Percentiles rank a stretch among this genome's conserved stretches.
phyloP scores from a whole-genome alignment of 2,113 vertebrate genomes.

The Aspiorhynchus laticeps region DNA sequence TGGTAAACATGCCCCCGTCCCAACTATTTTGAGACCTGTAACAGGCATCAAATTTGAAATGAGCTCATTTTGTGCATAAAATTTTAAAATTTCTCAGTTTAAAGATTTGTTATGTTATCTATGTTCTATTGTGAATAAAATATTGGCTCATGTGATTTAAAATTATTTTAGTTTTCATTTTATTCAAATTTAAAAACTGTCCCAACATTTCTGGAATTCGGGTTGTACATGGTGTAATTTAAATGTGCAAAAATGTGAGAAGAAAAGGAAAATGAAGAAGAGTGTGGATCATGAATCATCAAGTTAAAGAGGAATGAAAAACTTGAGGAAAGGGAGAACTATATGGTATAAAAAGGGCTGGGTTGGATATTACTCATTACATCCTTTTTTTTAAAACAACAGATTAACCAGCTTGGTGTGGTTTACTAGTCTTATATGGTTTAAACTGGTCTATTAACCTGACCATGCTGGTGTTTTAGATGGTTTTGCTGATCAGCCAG shows the following conservation, averaged over 20 bases:
- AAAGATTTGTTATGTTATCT: no score
- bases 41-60: no score
- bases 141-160: no score
- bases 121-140: no score
- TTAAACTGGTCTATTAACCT: neutral
- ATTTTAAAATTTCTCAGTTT: no score
- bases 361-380: neutral
- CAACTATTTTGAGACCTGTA: no score
- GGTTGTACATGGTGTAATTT: conserved; percentile 6
- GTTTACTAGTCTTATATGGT: neutral
- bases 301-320: neutral
- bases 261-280: conserved; percentile 7
- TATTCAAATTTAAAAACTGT: no score
- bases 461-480: neutral
- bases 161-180: no score
- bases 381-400: neutral
- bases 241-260: neutral
- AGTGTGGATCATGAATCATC: neutral
- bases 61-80: no score
- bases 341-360: neutral
- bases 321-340: neutral
- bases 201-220: no score
- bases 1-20: no score
- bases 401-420: neutral
- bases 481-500: neutral